phyloP scores from a whole-genome alignment of 2,888 invertebrate genomes.

The Amphipoea oculea region DNA sequence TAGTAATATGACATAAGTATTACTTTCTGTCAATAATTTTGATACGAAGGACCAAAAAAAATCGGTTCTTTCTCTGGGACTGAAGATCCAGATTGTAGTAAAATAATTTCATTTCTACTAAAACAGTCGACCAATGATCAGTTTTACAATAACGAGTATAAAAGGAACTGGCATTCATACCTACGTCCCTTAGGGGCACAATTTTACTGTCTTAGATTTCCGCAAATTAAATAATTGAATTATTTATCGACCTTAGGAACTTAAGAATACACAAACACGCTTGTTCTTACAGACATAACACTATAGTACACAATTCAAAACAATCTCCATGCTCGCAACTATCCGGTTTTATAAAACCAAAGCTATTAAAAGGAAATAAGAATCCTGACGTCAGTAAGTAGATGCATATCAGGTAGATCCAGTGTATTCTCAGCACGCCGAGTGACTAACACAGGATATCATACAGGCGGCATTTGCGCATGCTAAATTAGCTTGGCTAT shows the following conservation, averaged over 20 bases:
- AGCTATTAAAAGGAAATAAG: constrained; percentile 43
- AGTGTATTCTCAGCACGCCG: constrained; percentile 58
- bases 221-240: not conserved
- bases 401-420: constrained; percentile 57
- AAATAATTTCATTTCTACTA: not conserved
- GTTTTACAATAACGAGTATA: no score
- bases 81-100: not conserved
- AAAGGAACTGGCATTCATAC: not conserved
- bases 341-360: constrained; percentile 36
- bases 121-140: not conserved
- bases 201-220: not conserved
- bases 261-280: not conserved
- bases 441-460: constrained; percentile 64
- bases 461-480: constrained; percentile 43
- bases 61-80: no score
- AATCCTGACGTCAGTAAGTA: constrained; percentile 43
- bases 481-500: constrained; percentile 49
- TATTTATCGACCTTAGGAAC: constrained; percentile 4
- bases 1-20: not conserved
- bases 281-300: not conserved
- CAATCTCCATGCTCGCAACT: constrained; percentile 4
- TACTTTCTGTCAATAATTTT: no score
- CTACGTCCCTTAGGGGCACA: not conserved
- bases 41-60: not conserved
- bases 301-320: not conserved